Percentiles rank a stretch among this genome's conserved stretches.
Evolutionary conservation across 2,797 vertebrate genomes (phyloP).

Genomic region (Gephyroberyx darwinii): DNA sequence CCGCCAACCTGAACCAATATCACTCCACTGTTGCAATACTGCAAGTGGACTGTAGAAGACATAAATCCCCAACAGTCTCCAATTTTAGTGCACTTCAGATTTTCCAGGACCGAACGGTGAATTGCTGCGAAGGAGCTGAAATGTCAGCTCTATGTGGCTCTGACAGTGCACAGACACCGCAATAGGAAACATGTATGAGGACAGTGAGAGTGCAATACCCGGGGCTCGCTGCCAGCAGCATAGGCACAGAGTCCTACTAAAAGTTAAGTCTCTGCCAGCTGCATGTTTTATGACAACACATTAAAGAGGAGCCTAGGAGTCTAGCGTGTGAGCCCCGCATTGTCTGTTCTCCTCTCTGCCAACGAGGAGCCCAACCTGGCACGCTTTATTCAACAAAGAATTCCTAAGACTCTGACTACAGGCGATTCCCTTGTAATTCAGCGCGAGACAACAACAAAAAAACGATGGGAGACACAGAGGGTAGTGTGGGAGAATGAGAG

Average conservation of each 20-base stretch:
- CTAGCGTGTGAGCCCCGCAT: constrained; percentile 68
- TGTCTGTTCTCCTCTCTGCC: constrained; percentile 64
- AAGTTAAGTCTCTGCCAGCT: constrained; percentile 71
- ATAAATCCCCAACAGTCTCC: constrained; percentile 27
- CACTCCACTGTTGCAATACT: constrained; percentile 38
- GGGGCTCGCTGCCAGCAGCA: constrained; percentile 38
- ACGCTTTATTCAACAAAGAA: constrained; percentile 71
- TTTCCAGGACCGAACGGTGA: constrained; percentile 48
- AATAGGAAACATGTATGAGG: constrained; percentile 45
- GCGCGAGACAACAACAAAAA: constrained; percentile 52
- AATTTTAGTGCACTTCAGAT: constrained; percentile 22
- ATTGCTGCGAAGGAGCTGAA: constrained; percentile 47
- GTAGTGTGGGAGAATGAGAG: constrained; percentile 48
- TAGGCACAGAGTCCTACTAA: constrained; percentile 48
- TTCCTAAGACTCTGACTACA: constrained; percentile 57
- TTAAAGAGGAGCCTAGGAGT: constrained; percentile 81
- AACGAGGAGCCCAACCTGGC: constrained; percentile 68
- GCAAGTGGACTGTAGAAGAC: constrained; percentile 53
- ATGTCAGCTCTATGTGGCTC: constrained; percentile 59
- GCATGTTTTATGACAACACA: constrained; percentile 80
- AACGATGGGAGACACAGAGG: constrained; percentile 24
- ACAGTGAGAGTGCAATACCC: constrained; percentile 59
- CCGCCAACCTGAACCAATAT: constrained; percentile 45
- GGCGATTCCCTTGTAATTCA: constrained; percentile 58
- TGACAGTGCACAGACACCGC: constrained; percentile 57